Evolutionary conservation across 2,888 invertebrate species (phyloP).

Genomic region (Nudaria mundana): DNA sequence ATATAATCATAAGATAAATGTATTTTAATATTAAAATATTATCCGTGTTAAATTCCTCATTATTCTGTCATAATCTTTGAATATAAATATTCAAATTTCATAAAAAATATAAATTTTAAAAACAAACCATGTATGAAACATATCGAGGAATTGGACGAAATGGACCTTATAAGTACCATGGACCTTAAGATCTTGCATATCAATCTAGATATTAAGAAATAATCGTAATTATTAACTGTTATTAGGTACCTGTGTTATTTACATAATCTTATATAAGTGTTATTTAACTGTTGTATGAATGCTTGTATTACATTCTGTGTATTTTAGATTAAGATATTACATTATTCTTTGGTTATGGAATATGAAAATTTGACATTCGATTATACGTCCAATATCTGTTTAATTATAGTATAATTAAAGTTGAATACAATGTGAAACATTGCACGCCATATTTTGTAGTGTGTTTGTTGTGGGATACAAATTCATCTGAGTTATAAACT

Average conservation of each 20-base stretch:
- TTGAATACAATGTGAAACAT: too few relatives aligned
- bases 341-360: neutral
- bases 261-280: constrained; percentile 38
- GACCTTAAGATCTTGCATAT: constrained; percentile 58
- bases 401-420: too few relatives aligned
- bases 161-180: constrained; percentile 31
- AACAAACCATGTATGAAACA: constrained; percentile 62
- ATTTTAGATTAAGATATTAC: constrained; percentile 17
- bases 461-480: too few relatives aligned
- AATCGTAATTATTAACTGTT: constrained; percentile 42
- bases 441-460: too few relatives aligned
- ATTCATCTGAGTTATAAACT: too few relatives aligned
- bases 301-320: constrained; percentile 36
- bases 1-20: too few relatives aligned
- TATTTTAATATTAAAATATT: too few relatives aligned
- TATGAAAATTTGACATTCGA: neutral
- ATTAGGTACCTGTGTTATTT: constrained; percentile 34
- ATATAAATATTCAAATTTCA: too few relatives aligned
- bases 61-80: too few relatives aligned
- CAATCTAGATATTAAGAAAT: constrained; percentile 56
- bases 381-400: too few relatives aligned
- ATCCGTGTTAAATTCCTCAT: too few relatives aligned
- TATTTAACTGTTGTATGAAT: constrained; percentile 41
- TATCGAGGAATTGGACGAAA: constrained; percentile 50
- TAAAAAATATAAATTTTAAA: constrained; percentile 8